Percentiles rank a stretch among this genome's conserved stretches.
phyloP scores from a whole-genome alignment of 2,888 invertebrate genomes.

The Drosophila mercatorum region DNA sequence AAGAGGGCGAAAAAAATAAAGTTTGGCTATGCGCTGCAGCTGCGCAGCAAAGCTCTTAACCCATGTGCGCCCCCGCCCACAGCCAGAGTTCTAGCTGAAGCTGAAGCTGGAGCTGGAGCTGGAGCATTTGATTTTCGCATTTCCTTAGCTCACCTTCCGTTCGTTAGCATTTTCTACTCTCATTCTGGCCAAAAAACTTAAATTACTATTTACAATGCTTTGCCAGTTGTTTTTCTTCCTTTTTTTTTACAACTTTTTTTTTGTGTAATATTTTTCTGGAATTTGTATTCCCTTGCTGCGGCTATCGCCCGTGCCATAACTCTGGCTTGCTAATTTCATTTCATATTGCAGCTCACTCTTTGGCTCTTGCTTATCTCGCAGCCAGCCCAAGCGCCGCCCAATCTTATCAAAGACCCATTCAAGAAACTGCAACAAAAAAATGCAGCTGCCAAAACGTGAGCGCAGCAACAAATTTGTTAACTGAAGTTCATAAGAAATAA shows the following conservation, averaged over 20 bases:
- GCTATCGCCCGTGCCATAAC: not conserved
- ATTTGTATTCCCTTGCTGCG: constrained; percentile 27
- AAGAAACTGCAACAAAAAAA: constrained; percentile 15
- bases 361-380: not conserved
- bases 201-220: constrained; percentile 77
- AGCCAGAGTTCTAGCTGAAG: constrained; percentile 28
- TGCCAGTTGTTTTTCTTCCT: constrained; percentile 46
- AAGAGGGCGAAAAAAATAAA: constrained; percentile 37
- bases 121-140: constrained; percentile 77
- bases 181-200: constrained; percentile 62
- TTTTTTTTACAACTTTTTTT: constrained; percentile 50
- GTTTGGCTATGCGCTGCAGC: constrained; percentile 59
- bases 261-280: constrained; percentile 51
- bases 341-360: constrained; percentile 49
- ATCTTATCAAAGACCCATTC: constrained; percentile 53
- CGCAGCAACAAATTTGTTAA: constrained; percentile 20
- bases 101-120: constrained; percentile 37
- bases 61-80: constrained; percentile 38
- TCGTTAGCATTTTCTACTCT: constrained; percentile 52
- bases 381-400: constrained; percentile 25
- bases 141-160: constrained; percentile 75
- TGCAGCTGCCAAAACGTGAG: constrained; percentile 39
- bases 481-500: constrained; percentile 22
- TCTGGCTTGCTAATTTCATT: constrained; percentile 66
- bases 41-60: constrained; percentile 67